A percentile compares a stretch with the other conserved stretches of the same genome.
phyloP scores from a whole-genome alignment of 53 echinoderm and acorn worm species.

The Echinarachnius parma region DNA sequence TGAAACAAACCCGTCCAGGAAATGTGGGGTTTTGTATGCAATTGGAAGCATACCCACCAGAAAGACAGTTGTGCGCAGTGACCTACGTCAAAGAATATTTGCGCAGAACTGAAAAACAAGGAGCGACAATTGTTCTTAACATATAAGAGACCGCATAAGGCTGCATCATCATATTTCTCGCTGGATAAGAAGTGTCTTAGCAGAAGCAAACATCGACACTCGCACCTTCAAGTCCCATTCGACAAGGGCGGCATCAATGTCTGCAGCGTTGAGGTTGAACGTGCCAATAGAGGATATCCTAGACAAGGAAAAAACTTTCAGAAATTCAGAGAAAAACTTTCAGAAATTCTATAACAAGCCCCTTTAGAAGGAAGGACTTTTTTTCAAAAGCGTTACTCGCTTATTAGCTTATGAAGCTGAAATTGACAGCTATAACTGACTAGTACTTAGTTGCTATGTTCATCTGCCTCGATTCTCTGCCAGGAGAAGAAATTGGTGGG shows the following conservation, averaged over 20 bases:
- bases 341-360: constrained; percentile 34
- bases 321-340: too few species aligned
- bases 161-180: too few species aligned
- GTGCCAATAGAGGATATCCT: constrained; percentile 32
- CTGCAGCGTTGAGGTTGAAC: constrained; percentile 13
- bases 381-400: constrained; percentile 7
- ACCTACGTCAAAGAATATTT: constrained; percentile 28
- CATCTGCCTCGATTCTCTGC: too few species aligned
- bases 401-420: background rate
- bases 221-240: constrained; percentile 18
- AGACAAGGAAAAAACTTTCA: constrained; percentile 15
- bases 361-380: background rate
- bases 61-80: constrained; percentile 38
- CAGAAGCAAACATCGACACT: constrained; percentile 21
- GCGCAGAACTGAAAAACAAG: constrained; percentile 1
- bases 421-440: background rate
- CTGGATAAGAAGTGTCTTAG: constrained; percentile 33
- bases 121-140: constrained; percentile 25
- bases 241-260: constrained; percentile 30
- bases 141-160: too few species aligned
- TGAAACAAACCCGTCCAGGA: constrained; percentile 44
- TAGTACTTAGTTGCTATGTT: too few species aligned
- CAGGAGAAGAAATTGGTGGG: background rate
- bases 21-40: constrained; percentile 9
- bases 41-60: constrained; percentile 43